These are phyloP conservation scores for Mormyrops attenuatus DNA, from an alignment of 2,797 vertebrate species.

Conservation along the genomic window DNA sequence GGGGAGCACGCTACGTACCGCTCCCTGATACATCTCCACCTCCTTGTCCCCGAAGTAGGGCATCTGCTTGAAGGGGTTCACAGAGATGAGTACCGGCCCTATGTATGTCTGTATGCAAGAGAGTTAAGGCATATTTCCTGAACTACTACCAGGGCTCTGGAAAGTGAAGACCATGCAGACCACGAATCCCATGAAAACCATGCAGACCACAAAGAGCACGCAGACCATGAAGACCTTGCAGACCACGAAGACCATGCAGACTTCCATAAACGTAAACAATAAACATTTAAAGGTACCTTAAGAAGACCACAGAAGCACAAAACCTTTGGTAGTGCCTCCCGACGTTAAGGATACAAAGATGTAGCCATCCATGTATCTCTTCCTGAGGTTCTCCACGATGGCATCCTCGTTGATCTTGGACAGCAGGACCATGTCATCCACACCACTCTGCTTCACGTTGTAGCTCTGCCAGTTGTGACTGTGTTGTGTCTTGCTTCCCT, in stretches of 20 bases:
- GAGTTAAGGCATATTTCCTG: not conserved
- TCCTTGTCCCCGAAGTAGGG: slow-evolving; percentile 97
- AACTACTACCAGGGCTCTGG: not conserved
- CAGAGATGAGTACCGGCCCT: slow-evolving; percentile 91
- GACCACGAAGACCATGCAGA: not conserved
- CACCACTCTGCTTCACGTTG: slow-evolving; percentile 92
- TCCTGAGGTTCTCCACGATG: slow-evolving; percentile 95
- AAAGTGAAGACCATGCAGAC: not conserved
- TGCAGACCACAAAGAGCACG: no score
- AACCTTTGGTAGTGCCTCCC: not conserved
- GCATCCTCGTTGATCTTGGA: slow-evolving; percentile 90
- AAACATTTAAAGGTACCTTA: not conserved
- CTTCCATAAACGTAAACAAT: not conserved
- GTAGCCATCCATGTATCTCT: slow-evolving; percentile 96
- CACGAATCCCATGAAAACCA: no score
- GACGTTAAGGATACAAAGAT: slow-evolving; percentile 93
- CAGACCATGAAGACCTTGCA: not conserved
- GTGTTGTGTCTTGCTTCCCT: slow-evolving; percentile 90
- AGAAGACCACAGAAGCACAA: not conserved
- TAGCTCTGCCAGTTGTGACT: slow-evolving; percentile 94
- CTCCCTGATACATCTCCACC: slow-evolving; percentile 97
- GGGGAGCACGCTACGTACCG: slow-evolving; percentile 69
- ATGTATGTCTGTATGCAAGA: slow-evolving; percentile 80
- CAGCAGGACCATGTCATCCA: slow-evolving; percentile 96
- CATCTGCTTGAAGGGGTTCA: slow-evolving; percentile 99